Conservation (phyloP, 2,888 invertebrate species). For the Chouioia cunea region DNA sequence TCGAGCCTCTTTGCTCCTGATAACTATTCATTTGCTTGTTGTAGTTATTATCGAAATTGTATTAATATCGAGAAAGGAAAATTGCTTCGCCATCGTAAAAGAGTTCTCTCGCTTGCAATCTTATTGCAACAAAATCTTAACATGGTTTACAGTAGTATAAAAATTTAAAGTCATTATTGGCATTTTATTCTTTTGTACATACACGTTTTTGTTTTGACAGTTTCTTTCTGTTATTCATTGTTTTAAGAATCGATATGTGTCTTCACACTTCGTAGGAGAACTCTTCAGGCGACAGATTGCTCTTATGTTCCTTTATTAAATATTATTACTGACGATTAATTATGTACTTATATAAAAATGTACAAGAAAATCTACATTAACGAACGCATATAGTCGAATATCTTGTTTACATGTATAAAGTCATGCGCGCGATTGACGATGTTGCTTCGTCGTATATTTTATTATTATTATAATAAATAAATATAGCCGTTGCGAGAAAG, state of each 20-base stretch:
- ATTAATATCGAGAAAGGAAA: conserved; percentile 36
- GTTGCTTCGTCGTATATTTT: conserved; percentile 45
- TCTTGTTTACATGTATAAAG: conserved; percentile 55
- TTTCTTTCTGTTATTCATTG: background rate
- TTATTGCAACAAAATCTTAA: conserved; percentile 5
- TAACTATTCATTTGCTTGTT: conserved; percentile 11
- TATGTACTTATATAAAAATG: conserved; percentile 59
- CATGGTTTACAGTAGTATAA: conserved; percentile 1
- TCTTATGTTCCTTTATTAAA: conserved; percentile 34
- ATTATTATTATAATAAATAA: conserved; percentile 39
- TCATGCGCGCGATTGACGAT: conserved; percentile 54
- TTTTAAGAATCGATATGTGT: conserved; percentile 39
- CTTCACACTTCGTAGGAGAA: conserved; percentile 8
- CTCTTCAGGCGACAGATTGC: conserved; percentile 17
- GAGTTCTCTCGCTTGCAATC: conserved; percentile 13
- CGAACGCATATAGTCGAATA: conserved; percentile 59
- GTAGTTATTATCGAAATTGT: conserved; percentile 1
- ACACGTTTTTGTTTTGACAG: conserved; percentile 32
- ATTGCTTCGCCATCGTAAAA: conserved; percentile 20
- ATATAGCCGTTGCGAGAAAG: conserved; percentile 38
- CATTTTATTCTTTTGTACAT: conserved; percentile 20
- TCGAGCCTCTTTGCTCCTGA: conserved; percentile 37
- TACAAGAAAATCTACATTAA: conserved; percentile 68
- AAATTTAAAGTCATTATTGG: conserved; percentile 10
- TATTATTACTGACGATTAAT: conserved; percentile 44